Percentiles rank a stretch among this genome's conserved stretches.
phyloP scores from a whole-genome alignment of 2,113 vertebrate species.

The Pelecanoides urinatrix region DNA sequence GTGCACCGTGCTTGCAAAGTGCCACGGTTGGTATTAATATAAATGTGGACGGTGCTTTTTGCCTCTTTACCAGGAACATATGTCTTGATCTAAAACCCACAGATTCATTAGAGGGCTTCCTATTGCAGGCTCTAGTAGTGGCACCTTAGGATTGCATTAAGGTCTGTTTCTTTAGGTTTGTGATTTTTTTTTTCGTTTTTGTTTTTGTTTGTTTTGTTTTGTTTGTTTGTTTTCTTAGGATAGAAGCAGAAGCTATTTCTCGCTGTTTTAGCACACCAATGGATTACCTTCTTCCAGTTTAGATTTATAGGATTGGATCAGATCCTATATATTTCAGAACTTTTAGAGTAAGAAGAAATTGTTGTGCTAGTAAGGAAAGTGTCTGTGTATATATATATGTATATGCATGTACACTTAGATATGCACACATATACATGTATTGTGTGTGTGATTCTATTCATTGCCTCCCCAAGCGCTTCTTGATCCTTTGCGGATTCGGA shows the following conservation, averaged over 20 bases:
- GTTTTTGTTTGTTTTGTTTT: background rate
- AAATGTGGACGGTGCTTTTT: background rate
- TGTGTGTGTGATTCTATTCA: background rate
- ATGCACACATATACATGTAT: accelerated
- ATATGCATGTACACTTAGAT: background rate
- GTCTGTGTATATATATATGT: background rate
- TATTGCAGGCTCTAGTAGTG: background rate
- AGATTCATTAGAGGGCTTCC: background rate
- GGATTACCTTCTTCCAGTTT: background rate
- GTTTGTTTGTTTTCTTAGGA: background rate
- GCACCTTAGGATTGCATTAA: background rate
- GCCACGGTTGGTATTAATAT: background rate
- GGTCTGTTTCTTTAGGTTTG: background rate
- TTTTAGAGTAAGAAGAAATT: background rate
- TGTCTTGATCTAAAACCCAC: background rate
- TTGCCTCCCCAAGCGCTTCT: background rate
- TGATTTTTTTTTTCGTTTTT: too few relatives aligned
- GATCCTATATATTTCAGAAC: background rate
- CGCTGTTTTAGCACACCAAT: background rate
- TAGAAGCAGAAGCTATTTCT: background rate
- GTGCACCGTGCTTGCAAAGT: background rate
- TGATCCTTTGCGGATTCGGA: background rate
- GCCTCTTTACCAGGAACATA: background rate
- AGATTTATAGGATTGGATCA: background rate
- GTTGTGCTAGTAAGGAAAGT: background rate